These are phyloP conservation scores for Setophaga kirtlandii DNA, from an alignment of 2,113 vertebrate genomes.

Conservation along the genomic window DNA sequence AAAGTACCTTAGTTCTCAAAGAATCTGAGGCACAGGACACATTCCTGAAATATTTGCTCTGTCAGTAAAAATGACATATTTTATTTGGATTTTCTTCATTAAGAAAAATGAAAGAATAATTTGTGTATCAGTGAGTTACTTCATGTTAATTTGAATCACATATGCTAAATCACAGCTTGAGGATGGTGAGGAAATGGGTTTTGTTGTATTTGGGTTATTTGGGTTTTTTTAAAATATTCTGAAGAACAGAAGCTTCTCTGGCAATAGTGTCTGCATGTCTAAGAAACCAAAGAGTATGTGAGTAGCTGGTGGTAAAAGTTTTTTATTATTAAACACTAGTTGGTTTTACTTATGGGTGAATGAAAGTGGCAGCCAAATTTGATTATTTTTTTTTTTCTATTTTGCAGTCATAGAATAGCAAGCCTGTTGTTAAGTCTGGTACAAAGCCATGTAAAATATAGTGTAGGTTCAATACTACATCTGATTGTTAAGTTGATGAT, in stretches of 20 bases:
- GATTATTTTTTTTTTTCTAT: neutral
- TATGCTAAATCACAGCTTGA: neutral
- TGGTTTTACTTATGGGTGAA: neutral
- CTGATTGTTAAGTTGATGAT: neutral
- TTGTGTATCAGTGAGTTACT: neutral
- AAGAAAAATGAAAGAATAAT: neutral
- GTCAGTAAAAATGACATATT: neutral
- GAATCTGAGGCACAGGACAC: neutral
- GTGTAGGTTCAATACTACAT: neutral
- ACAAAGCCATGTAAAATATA: neutral
- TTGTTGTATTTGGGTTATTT: neutral
- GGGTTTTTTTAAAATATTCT: neutral
- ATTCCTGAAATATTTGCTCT: conserved; percentile 18
- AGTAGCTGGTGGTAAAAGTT: neutral
- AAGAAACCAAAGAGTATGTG: neutral
- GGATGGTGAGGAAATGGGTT: neutral
- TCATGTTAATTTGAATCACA: neutral
- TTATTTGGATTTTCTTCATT: neutral
- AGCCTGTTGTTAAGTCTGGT: neutral
- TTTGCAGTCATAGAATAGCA: neutral
- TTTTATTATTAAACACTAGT: neutral
- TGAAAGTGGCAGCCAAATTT: neutral
- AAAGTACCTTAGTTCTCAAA: neutral
- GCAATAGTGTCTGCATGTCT: neutral
- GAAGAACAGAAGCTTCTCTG: neutral